Conservation (phyloP, 2,888 invertebrate genomes). For the Chrysolina americana region DNA sequence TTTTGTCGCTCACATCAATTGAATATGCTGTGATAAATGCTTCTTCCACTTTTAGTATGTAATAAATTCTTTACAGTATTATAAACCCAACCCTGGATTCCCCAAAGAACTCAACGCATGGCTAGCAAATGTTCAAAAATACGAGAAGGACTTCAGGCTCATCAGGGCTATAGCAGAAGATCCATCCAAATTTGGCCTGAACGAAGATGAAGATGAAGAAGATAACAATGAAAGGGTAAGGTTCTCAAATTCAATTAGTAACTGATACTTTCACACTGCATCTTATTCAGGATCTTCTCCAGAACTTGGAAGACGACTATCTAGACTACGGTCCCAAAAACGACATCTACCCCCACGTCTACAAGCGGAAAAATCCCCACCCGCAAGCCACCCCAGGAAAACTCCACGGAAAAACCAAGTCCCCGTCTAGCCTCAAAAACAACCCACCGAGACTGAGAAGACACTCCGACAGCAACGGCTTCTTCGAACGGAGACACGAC, state of each 20-base stretch:
- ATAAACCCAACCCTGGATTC: conserved; percentile 61
- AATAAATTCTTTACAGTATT: conserved; percentile 51
- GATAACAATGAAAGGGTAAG: conserved; percentile 30
- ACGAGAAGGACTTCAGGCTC: conserved; percentile 63
- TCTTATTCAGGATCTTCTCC: conserved; percentile 30
- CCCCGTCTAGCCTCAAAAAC: conserved; percentile 43
- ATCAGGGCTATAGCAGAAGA: conserved; percentile 58
- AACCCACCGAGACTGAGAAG: conserved; percentile 48
- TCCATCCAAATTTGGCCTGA: conserved; percentile 42
- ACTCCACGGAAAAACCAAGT: conserved; percentile 22
- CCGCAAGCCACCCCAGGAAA: conserved; percentile 10
- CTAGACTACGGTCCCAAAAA: conserved; percentile 48
- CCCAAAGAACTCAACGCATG: conserved; percentile 65
- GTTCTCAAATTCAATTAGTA: too few relatives aligned
- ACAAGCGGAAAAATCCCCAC: conserved; percentile 40
- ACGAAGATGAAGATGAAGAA: conserved; percentile 36
- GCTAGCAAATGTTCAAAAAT: conserved; percentile 60
- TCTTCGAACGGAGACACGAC: conserved; percentile 34
- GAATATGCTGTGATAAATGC: too few relatives aligned
- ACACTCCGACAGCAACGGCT: conserved; percentile 40
- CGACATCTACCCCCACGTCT: conserved; percentile 54
- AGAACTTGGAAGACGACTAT: conserved; percentile 27
- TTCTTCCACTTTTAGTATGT: too few relatives aligned
- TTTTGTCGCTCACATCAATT: too few relatives aligned
- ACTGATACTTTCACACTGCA: not conserved